phyloP scores from a whole-genome alignment of 2,113 vertebrate species.

The Dermatemys mawii region DNA sequence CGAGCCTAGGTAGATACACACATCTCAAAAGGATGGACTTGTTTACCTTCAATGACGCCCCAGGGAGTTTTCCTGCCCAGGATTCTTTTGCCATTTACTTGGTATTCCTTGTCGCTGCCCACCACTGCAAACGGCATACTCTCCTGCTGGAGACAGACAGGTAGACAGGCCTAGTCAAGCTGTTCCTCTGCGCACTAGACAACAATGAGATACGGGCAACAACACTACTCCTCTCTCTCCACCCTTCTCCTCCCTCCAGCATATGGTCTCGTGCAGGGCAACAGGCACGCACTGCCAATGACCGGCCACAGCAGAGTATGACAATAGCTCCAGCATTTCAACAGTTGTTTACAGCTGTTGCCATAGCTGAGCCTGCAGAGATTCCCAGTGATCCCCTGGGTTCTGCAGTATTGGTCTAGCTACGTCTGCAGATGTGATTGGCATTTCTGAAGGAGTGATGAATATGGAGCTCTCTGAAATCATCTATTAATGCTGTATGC shows the following conservation, averaged over 20 bases:
- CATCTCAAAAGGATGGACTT: not conserved
- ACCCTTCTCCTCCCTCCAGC: not conserved
- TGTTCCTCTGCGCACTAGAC: not conserved
- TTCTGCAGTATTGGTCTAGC: not conserved
- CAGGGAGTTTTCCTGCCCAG: conserved; percentile 95
- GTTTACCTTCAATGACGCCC: conserved; percentile 96
- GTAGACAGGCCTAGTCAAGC: conserved; percentile 45
- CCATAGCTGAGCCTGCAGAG: not conserved
- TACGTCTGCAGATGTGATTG: not conserved
- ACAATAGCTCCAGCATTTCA: not conserved
- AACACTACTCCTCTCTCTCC: not conserved
- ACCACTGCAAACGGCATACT: conserved; percentile 97
- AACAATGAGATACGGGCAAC: not conserved
- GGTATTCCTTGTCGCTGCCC: conserved; percentile 97
- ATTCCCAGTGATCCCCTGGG: not conserved
- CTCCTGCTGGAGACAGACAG: conserved; percentile 84
- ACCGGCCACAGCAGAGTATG: not conserved
- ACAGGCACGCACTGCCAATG: not conserved
- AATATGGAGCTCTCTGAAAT: not conserved
- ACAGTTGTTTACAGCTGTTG: not conserved
- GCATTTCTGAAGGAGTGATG: not conserved
- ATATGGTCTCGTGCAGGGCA: not conserved
- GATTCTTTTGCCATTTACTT: conserved; percentile 94
- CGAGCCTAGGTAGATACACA: not conserved
- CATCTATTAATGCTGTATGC: not conserved